Evolutionary conservation across 1,140 invertebrate species (phyloP).

Genomic region (Frieseomelitta varia): DNA sequence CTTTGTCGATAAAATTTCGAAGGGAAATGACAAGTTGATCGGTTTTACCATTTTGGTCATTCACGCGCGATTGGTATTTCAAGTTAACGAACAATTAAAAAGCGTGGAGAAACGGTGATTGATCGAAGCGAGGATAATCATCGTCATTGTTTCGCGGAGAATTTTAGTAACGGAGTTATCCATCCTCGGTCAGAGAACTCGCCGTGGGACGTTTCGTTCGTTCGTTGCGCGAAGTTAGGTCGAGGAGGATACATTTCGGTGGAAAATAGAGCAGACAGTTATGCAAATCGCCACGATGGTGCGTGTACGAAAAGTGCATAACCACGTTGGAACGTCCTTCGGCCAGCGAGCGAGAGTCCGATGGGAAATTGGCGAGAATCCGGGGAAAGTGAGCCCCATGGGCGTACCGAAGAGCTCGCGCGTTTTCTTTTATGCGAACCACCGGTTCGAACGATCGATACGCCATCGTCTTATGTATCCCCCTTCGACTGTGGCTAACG

Average conservation of each 20-base stretch:
- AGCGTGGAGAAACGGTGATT: no score
- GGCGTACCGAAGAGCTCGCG: conserved; percentile 50
- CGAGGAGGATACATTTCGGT: neutral
- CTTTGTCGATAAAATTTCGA: no score
- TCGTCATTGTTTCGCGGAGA: neutral
- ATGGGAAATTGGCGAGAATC: conserved; percentile 61
- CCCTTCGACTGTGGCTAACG: conserved; percentile 31
- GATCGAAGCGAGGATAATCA: neutral
- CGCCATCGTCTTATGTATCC: conserved; percentile 40
- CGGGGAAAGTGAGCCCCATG: conserved; percentile 56
- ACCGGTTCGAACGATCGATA: conserved; percentile 49
- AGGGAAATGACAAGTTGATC: no score
- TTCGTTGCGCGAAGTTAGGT: conserved; percentile 31
- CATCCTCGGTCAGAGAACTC: neutral
- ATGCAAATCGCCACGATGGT: conserved; percentile 52
- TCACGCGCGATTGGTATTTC: no score
- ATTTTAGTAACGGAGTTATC: conserved; percentile 19
- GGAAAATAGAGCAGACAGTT: conserved; percentile 30
- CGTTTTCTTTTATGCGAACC: conserved; percentile 35
- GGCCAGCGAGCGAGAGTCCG: conserved; percentile 33
- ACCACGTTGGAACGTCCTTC: conserved; percentile 35
- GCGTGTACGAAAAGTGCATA: conserved; percentile 57
- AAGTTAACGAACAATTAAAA: no score
- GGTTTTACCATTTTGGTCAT: no score
- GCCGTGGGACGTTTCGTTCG: neutral